These are phyloP conservation scores for Popillia japonica DNA, from an alignment of 1,140 invertebrate genomes.

Conservation along the genomic window DNA sequence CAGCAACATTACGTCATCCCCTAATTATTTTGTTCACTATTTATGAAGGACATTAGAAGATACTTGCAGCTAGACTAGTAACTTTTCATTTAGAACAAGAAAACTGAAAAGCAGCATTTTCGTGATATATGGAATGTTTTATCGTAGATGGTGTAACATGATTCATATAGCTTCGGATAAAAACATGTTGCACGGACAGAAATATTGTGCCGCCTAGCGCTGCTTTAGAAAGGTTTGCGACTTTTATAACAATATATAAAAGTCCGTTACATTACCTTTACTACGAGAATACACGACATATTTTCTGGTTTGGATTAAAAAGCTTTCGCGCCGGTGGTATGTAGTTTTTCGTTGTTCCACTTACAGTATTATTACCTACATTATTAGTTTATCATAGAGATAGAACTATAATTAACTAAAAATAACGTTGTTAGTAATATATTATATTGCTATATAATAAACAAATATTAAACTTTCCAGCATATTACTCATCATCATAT, in stretches of 20 bases:
- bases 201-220: constrained; percentile 41
- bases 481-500: too few relatives aligned
- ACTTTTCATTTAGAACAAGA: constrained; percentile 21
- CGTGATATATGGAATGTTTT: constrained; percentile 44
- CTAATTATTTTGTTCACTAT: constrained; percentile 20
- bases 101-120: constrained; percentile 41
- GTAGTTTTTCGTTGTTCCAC: not conserved
- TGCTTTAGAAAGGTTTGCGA: constrained; percentile 46
- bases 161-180: constrained; percentile 44
- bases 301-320: constrained; percentile 10
- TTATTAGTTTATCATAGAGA: too few relatives aligned
- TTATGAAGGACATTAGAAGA: constrained; percentile 24
- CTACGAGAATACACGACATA: constrained; percentile 5
- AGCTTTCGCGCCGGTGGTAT: not conserved
- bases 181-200: constrained; percentile 47
- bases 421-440: too few relatives aligned
- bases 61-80: not conserved
- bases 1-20: not conserved
- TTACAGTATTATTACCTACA: not conserved
- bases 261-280: constrained; percentile 34
- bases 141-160: constrained; percentile 42
- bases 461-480: too few relatives aligned
- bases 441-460: too few relatives aligned
- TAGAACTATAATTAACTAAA: too few relatives aligned
- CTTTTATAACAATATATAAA: constrained; percentile 48